Evolutionary conservation across 1,140 invertebrate genomes (phyloP).

Genomic region (Drosophila sproati): DNA sequence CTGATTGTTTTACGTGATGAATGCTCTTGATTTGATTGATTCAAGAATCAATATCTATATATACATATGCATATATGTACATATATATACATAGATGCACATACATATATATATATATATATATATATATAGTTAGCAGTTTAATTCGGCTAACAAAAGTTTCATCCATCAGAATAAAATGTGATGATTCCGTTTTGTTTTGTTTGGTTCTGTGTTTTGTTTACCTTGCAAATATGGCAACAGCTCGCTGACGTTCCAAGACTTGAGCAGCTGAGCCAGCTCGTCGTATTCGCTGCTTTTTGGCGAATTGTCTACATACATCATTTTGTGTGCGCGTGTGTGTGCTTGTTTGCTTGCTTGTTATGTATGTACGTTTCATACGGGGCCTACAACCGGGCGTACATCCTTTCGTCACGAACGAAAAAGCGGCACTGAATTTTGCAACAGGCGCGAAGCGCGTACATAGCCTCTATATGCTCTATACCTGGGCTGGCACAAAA

Average conservation of each 20-base stretch:
- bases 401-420: conserved; percentile 80
- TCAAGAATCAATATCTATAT: too few species aligned
- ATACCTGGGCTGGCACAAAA: conserved; percentile 31
- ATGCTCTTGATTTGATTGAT: too few species aligned
- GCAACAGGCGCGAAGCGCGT: conserved; percentile 69
- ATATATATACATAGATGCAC: too few species aligned
- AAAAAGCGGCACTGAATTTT: conserved; percentile 73
- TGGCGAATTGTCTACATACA: conserved; percentile 30
- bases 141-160: neutral
- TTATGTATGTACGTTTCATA: conserved; percentile 56
- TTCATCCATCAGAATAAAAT: neutral
- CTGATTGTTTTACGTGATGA: too few species aligned
- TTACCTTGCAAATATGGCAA: conserved; percentile 72
- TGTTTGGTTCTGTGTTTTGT: conserved; percentile 21
- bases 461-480: conserved; percentile 39
- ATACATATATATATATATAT: too few species aligned
- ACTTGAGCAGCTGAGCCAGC: conserved; percentile 59
- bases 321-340: neutral
- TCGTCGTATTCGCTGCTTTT: conserved; percentile 59
- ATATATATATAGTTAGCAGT: too few species aligned
- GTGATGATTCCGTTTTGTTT: neutral
- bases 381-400: conserved; percentile 60
- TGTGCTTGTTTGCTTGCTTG: neutral
- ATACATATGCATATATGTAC: too few species aligned
- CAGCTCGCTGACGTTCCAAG: conserved; percentile 69